Base-by-base conservation (phyloP, 2,888 invertebrate genomes). In the Agrochola macilenta region DNA sequence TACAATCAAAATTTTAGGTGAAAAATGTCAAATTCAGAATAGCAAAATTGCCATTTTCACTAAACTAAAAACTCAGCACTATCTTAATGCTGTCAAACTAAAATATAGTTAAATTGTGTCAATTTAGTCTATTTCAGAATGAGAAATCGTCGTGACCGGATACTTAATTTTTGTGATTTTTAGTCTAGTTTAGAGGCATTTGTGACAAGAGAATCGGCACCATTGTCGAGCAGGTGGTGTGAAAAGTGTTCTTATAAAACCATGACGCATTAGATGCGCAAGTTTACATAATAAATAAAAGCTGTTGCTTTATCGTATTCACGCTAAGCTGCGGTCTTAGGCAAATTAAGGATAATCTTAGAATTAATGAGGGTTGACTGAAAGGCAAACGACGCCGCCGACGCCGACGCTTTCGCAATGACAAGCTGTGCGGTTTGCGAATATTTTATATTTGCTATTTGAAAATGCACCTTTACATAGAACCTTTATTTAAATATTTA, bases 271-370 rank as follows among this genome's bases (percentile, higher is more conserved):
- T 74, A n/a, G 60, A 84, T 68, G 60, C 46, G 69, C 26, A 81
- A 60, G 76, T 74, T 71, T 76, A 71, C 75, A 75, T 84, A 65
- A 81, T 81, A 87, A 74, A 87, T 82, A 76, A 81, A 85, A 87
- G 78, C 60, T 75, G 74, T 79, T 77, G 78, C 76, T 80, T 76
- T 81, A 79, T 79, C 76, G 76, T 76, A 78, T 74, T 84, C 73
- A 69, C 57, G 71, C 79, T 78, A 85, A 87, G 82, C 86, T 79
- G 77, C 81, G 79, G 85, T 83, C 83, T 84, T 86, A 89, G 88
- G 87, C 87, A 91, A 91, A 91, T 89, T 86, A 90, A 85, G 90
- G 88, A 90, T 91, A 89, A 92, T 91, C 89, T 88, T 84, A 81
- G 90, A 89, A 90, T 90, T 89, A 90, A 87, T 84, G 85, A 78